phyloP scores from a whole-genome alignment of 92 coral and sea anemone genomes.

The Porites evermanni region DNA sequence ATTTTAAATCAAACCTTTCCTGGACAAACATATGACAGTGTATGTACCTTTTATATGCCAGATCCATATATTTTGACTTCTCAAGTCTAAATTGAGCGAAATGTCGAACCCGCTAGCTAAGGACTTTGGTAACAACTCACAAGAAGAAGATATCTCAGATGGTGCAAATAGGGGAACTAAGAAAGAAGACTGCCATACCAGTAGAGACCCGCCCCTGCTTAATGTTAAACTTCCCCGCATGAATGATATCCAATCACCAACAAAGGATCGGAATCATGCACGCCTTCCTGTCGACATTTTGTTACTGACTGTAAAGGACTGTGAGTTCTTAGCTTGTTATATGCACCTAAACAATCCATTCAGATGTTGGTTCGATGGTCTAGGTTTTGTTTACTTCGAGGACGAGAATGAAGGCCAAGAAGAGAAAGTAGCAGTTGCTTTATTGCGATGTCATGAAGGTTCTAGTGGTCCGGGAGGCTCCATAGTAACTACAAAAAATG shows the following conservation, averaged over 20 bases:
- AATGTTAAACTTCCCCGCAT: not conserved
- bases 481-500: constrained; percentile 3
- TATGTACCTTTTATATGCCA: too few species aligned
- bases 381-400: not conserved
- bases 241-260: not conserved
- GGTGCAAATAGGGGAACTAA: too few species aligned
- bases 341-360: not conserved
- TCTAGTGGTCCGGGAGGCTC: constrained; percentile 5
- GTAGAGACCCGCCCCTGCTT: constrained; percentile 5
- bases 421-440: constrained; percentile 30
- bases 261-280: too few species aligned
- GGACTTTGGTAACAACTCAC: too few species aligned
- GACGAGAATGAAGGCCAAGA: not conserved
- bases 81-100: too few species aligned
- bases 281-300: not conserved
- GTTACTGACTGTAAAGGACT: not conserved
- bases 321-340: too few species aligned
- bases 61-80: too few species aligned
- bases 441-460: constrained; percentile 31
- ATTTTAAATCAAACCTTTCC: too few species aligned
- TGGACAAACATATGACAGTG: too few species aligned
- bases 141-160: too few species aligned
- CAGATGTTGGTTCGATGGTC: not conserved
- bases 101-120: too few species aligned
- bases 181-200: too few species aligned